phyloP scores from a whole-genome alignment of 2,888 invertebrate genomes.

The Cosmia pyralina region DNA sequence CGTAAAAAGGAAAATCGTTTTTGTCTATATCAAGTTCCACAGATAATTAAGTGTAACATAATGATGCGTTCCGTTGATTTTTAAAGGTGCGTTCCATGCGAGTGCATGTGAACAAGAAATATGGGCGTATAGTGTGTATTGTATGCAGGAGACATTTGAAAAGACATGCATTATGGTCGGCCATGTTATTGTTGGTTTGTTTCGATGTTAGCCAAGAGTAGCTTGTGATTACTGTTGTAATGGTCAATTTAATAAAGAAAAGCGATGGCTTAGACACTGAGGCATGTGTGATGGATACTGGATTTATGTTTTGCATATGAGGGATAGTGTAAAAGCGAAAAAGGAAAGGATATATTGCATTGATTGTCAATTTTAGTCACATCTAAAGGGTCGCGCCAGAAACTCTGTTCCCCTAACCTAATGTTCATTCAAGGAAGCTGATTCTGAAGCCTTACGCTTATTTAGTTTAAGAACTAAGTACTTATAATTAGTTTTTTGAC shows the following conservation, averaged over 20 bases:
- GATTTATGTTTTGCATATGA: constrained; percentile 17
- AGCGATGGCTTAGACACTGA: constrained; percentile 5
- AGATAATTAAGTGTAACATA: constrained; percentile 65
- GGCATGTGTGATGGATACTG: background rate
- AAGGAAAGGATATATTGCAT: background rate
- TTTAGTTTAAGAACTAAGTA: background rate
- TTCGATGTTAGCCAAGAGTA: constrained; percentile 34
- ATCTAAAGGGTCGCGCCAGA: background rate
- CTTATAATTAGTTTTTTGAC: background rate
- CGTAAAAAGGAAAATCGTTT: constrained; percentile 58
- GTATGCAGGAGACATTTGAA: constrained; percentile 53
- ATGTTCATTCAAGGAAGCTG: too few relatives aligned
- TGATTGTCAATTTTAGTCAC: background rate
- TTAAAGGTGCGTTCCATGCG: constrained; percentile 72
- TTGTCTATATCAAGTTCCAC: constrained; percentile 62
- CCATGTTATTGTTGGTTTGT: constrained; percentile 51
- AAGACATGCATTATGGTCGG: constrained; percentile 46
- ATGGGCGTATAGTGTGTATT: constrained; percentile 52
- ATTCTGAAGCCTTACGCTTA: background rate
- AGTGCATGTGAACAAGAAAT: constrained; percentile 68
- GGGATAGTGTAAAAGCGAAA: background rate
- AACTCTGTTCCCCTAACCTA: background rate
- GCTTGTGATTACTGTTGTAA: constrained; percentile 49
- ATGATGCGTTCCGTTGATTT: constrained; percentile 65
- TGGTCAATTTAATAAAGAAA: constrained; percentile 57